Conservation (phyloP, 2,888 invertebrate genomes). For the Troides helena region DNA sequence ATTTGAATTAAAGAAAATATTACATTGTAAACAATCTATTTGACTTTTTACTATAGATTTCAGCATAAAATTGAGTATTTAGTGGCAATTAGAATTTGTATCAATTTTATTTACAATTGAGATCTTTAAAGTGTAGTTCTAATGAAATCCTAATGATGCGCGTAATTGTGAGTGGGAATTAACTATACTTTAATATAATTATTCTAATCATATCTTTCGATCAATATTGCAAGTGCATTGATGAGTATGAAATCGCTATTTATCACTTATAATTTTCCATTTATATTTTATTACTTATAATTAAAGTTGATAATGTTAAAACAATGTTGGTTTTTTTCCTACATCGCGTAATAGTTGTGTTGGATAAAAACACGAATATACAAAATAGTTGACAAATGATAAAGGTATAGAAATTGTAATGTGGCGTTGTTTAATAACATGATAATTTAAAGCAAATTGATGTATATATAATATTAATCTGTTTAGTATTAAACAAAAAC, state of each 20-base stretch:
- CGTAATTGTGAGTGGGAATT: conserved; percentile 9
- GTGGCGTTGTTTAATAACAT: too few relatives aligned
- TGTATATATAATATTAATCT: too few relatives aligned
- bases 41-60: too few relatives aligned
- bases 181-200: conserved; percentile 7
- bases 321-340: neutral
- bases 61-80: too few relatives aligned
- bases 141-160: neutral
- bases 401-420: too few relatives aligned
- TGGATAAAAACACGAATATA: too few relatives aligned
- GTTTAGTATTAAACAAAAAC: too few relatives aligned
- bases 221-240: neutral
- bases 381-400: too few relatives aligned
- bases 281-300: neutral
- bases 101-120: neutral
- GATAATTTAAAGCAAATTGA: too few relatives aligned
- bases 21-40: too few relatives aligned
- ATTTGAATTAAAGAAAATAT: too few relatives aligned
- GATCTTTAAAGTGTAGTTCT: neutral
- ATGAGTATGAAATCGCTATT: conserved; percentile 3
- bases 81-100: too few relatives aligned
- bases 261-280: neutral
- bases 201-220: neutral
- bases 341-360: neutral
- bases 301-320: conserved; percentile 1